phyloP scores from a whole-genome alignment of 2,888 invertebrate species.

The Athripsodes cinereus region DNA sequence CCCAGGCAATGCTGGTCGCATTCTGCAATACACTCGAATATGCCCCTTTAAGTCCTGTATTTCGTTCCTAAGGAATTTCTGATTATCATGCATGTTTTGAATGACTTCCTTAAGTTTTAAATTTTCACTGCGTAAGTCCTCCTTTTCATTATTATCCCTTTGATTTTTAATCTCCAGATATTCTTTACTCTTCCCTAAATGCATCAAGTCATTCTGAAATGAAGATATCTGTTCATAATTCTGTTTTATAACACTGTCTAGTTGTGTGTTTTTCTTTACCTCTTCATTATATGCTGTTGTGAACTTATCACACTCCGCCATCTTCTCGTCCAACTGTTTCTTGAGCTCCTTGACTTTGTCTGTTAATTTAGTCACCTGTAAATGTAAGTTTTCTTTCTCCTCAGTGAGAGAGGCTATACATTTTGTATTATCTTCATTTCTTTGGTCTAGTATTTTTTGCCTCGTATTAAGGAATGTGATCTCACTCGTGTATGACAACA shows the following conservation, averaged over 20 bases:
- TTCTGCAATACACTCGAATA: constrained; percentile 73
- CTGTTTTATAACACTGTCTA: constrained; percentile 4
- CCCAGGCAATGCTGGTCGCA: constrained; percentile 60
- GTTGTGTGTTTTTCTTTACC: constrained; percentile 16
- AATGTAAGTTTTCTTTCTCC: constrained; percentile 30
- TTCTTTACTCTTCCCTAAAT: constrained; percentile 13
- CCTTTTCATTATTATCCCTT: constrained; percentile 8
- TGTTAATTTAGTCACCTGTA: constrained; percentile 30
- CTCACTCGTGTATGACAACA: constrained; percentile 20
- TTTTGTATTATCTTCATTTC: constrained; percentile 19
- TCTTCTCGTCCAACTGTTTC: constrained; percentile 29
- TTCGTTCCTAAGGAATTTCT: constrained; percentile 60
- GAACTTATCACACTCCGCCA: constrained; percentile 16
- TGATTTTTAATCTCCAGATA: constrained; percentile 13
- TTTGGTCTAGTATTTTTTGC: constrained; percentile 22
- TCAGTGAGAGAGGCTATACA: constrained; percentile 13
- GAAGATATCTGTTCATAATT: constrained; percentile 15
- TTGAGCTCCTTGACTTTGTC: constrained; percentile 31
- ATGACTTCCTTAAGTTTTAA: constrained; percentile 45
- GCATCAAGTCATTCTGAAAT: constrained; percentile 13
- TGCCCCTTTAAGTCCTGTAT: constrained; percentile 75
- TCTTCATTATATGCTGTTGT: constrained; percentile 16
- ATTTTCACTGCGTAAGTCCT: constrained; percentile 32
- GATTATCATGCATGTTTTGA: constrained; percentile 50
- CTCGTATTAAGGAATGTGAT: constrained; percentile 20